Evolutionary conservation across 30 jellyfish, hydroid and myxozoan species (phyloP), one percentile per base, ranked within the genome.

Genomic region (Mastigias papua): DNA sequence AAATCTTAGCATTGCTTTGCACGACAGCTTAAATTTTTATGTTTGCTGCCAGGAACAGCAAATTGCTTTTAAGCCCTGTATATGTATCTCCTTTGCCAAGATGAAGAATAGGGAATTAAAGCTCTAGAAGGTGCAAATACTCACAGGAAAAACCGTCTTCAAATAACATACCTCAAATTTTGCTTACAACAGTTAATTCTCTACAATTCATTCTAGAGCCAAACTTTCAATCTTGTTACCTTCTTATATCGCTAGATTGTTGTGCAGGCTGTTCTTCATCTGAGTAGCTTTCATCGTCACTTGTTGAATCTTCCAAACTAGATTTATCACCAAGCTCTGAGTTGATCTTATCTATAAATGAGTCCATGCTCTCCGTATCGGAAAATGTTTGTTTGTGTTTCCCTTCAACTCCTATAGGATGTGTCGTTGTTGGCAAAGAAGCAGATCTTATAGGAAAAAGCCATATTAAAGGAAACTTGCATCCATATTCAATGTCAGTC

Each of bases 261-360:
- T 37, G 8, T 0, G 34, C 35, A 34, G 5, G 34, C 67, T 34
- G 57, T 34, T 49, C 58, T 5, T 54, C 89, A 2, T 37, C 35
- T 19, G 27, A 84, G 49, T 34, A 13, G 16, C 21, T 29, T 31
- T 22, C 89, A 7, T 68, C 84, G 2, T 81, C 91, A 68, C 73
- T 69, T 5, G 63, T 73, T 29, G 63, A 80, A 8, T 85, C 83
- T 5, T 73, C 83, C 13, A 72, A 62, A 35, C 77, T 42, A 25
- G 31, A 1, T 75, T 60, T 30, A 2, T 69, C 88, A 42, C 73
- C 88, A 20, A 85, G 80, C 49, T 85, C 94, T 31, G 77, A 62
- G 57, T 85, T 85, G 88, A 85, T 77, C 28, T 76, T 42, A 0
- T 73, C 76, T 17, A 85, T 85, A 29, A 85, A 73, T 51, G 94